These are phyloP conservation scores for Planococcus citri DNA, from an alignment of 1,140 invertebrate genomes.

Conservation along the genomic window DNA sequence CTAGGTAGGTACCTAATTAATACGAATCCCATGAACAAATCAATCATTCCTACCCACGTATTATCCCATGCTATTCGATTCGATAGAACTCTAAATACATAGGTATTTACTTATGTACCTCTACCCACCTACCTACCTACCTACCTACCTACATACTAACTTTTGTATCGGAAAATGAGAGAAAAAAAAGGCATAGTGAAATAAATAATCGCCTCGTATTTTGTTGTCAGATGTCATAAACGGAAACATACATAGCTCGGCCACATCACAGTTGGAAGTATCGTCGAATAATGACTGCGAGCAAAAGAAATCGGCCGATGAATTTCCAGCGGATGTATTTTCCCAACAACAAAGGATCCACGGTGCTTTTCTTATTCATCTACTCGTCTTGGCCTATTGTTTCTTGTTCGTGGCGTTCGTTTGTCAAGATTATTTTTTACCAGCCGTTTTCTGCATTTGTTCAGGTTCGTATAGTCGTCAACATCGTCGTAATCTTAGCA, in stretches of 20 bases:
- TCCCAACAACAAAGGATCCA: slow-evolving; percentile 44
- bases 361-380: slow-evolving; percentile 58
- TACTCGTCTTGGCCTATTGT: slow-evolving; percentile 62
- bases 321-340: slow-evolving; percentile 46
- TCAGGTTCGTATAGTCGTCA: slow-evolving; percentile 44
- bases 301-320: slow-evolving; percentile 26
- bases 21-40: too few species aligned
- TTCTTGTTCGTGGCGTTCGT: slow-evolving; percentile 64
- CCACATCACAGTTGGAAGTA: not conserved
- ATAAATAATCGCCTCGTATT: not conserved
- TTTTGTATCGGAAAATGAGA: too few species aligned
- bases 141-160: too few species aligned
- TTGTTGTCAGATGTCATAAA: slow-evolving; percentile 7
- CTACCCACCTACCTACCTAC: too few species aligned
- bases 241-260: not conserved
- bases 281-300: not conserved
- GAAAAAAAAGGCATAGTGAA: not conserved
- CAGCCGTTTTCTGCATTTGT: slow-evolving; percentile 67
- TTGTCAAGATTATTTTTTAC: slow-evolving; percentile 75
- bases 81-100: too few species aligned
- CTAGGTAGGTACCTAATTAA: too few species aligned
- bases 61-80: too few species aligned
- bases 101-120: too few species aligned
- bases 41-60: too few species aligned
- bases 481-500: too few species aligned